Base-by-base conservation (phyloP, 2,113 vertebrate genomes). In the Pelecanoides urinatrix region DNA sequence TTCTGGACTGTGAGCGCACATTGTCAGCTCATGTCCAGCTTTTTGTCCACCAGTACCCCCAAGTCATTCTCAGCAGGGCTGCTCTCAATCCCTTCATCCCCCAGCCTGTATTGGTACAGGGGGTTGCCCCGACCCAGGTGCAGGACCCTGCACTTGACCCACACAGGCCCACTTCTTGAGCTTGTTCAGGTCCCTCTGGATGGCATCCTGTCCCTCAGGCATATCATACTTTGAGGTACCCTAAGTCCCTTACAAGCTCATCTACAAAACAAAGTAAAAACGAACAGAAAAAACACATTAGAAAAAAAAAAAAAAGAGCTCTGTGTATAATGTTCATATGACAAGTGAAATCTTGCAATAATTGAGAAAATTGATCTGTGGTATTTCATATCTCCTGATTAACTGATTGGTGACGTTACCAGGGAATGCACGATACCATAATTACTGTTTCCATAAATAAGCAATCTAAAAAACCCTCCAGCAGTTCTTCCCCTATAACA, bases 121-220 rank as follows among this genome's bases (percentile, higher is more conserved):
- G 17, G 16, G 9, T 13, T 13, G 18, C 13, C 11, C 22, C 0
- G 0, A 23, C 9, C 3, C 22, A 23, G 21, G 44, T 36, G 5
- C 53, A 59, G 27, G 32, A 67, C 32, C 14, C 15, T 38, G 17
- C 9, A 47, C 29, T 40, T 40, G 49, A 13, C 67, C 19, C 26
- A 44, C 7, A 11, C 1, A 1, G 17, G 32, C 32, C 16, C 22
- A 44, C 15, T 32, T 74, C 19, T 42, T 0, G 0, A 36, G 11
- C 44, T 7, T 34, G 32, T 74, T 12, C 21, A 82, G 19, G 15
- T 34, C 27, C 18, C 44, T 30, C 36, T 26, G 30, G 10, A 67
- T 34, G 27, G 26, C 20, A 62, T n/a, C n/a, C 5, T 3, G 4
- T 26, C 9, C 40, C n/a, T 55, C 42, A 42, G n/a, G 9, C 25